Conservation (phyloP, 2,888 invertebrate genomes). For the Fabriciana adippe region DNA sequence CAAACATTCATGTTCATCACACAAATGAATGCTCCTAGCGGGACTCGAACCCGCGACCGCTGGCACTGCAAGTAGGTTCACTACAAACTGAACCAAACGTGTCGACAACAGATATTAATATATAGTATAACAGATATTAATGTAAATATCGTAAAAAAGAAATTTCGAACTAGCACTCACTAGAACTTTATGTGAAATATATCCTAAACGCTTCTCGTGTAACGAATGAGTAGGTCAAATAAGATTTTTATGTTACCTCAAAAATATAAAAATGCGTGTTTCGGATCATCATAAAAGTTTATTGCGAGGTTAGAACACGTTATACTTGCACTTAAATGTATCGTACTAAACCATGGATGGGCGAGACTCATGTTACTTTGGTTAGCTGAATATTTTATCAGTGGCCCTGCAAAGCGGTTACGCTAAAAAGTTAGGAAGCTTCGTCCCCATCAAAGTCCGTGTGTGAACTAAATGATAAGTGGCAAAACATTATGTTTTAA, state of each 20-base stretch:
- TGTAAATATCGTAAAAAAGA: constrained; percentile 6
- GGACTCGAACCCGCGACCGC: too few relatives aligned
- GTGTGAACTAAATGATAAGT: constrained; percentile 12
- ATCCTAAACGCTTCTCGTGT: constrained; percentile 27
- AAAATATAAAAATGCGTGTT: constrained; percentile 44
- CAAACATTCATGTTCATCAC: too few relatives aligned
- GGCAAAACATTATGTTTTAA: neutral
- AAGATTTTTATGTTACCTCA: constrained; percentile 42
- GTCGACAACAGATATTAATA: too few relatives aligned
- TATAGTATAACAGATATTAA: constrained; percentile 10
- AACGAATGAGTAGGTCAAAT: constrained; percentile 37
- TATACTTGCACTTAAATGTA: constrained; percentile 43
- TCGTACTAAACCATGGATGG: constrained; percentile 32
- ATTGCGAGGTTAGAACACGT: constrained; percentile 43
- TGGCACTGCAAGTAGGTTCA: too few relatives aligned
- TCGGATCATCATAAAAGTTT: constrained; percentile 46
- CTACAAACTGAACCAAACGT: too few relatives aligned
- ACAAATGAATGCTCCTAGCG: too few relatives aligned
- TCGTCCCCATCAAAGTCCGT: neutral
- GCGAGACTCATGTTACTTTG: constrained; percentile 19
- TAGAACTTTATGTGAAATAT: constrained; percentile 26
- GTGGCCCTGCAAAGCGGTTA: constrained; percentile 15
- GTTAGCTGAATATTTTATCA: constrained; percentile 32
- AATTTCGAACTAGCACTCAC: constrained; percentile 10
- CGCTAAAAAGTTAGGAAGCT: constrained; percentile 4